Evolutionary conservation across 2,797 vertebrate genomes (phyloP), one percentile per base, ranked within the genome.

Genomic region (Lerista edwardsae): DNA sequence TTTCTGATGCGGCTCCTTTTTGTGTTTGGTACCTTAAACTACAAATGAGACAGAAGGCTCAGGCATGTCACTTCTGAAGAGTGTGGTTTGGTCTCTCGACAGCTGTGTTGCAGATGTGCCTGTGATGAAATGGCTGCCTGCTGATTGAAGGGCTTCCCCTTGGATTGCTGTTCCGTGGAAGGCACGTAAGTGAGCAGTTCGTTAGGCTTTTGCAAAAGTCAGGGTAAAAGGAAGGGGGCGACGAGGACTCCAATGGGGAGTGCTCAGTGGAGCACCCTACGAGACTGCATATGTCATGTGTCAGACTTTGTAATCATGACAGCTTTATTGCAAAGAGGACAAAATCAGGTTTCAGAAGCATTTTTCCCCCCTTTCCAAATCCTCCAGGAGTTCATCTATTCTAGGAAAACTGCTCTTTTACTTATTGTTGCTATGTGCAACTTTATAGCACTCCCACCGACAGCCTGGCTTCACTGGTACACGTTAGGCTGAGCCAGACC

Each of bases 241-340:
- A 79, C 27, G 34, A 17, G 6, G 1, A 1, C n/a, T 23, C 75
- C 80, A 36, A n/a, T 5, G 14, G 36, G 39, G 44, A 59, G 8
- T 15, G 0, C 64, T 39, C 80, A 71, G 62, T 11, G 11, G 73
- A 68, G 3, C 27, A n/a, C 12, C 57, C 25, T 0, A 1, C 41
- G 36, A 72, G 34, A 64, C 67, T 64, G 17, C 8, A 31, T 0
- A 0, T 71, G 14, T 17, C 68, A 34, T 0, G 0, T 29, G 15
- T 69, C 34, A 14, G 59, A 36, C 47, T 82, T 82, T 57, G 29
- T 73, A 59, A 65, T 36, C 36, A 69, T 79, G 64, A 57, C 47
- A 29, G 17, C 78, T 80, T 75, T 67, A 80, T 75, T 80, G 59
- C 51, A 80, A 68, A 67, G 47, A 57, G 27, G 41, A 80, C 0